Conservation (phyloP, 1,140 invertebrate genomes). For the Battus philenor region DNA sequence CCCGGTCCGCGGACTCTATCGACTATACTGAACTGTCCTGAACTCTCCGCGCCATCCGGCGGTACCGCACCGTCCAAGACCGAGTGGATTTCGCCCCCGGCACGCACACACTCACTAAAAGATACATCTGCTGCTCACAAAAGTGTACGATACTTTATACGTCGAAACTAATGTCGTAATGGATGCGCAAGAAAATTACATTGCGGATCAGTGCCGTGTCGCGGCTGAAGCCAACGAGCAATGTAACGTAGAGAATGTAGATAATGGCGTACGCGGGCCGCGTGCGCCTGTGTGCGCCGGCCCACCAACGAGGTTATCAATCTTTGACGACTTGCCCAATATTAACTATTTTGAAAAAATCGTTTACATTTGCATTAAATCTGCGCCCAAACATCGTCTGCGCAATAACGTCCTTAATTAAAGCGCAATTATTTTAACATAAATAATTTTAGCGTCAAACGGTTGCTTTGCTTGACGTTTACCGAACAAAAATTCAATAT, state of each 20-base stretch:
- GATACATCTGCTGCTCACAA: constrained; percentile 18
- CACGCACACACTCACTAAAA: constrained; percentile 16
- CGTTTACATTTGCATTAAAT: not conserved
- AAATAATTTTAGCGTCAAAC: too few species aligned
- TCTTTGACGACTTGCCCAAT: constrained; percentile 60
- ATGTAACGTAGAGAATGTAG: constrained; percentile 36
- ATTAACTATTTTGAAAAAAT: constrained; percentile 27
- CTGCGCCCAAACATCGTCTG: too few species aligned
- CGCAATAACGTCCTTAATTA: too few species aligned
- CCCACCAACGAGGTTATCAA: constrained; percentile 70
- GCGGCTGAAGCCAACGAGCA: constrained; percentile 26
- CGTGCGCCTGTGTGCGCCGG: constrained; percentile 36
- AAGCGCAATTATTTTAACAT: too few species aligned
- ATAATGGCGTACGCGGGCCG: constrained; percentile 25
- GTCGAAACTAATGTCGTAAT: constrained; percentile 27
- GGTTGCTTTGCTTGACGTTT: too few species aligned
- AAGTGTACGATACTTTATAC: constrained; percentile 16
- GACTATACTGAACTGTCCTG: constrained; percentile 5
- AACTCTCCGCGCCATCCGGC: not conserved
- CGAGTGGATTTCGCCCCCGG: constrained; percentile 18
- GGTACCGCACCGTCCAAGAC: constrained; percentile 13
- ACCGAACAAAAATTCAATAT: too few species aligned
- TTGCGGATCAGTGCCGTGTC: constrained; percentile 23
- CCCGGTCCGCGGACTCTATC: constrained; percentile 16
- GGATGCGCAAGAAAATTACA: constrained; percentile 28